Base-by-base conservation (phyloP, 2,797 vertebrate species). In the Alosa sapidissima region DNA sequence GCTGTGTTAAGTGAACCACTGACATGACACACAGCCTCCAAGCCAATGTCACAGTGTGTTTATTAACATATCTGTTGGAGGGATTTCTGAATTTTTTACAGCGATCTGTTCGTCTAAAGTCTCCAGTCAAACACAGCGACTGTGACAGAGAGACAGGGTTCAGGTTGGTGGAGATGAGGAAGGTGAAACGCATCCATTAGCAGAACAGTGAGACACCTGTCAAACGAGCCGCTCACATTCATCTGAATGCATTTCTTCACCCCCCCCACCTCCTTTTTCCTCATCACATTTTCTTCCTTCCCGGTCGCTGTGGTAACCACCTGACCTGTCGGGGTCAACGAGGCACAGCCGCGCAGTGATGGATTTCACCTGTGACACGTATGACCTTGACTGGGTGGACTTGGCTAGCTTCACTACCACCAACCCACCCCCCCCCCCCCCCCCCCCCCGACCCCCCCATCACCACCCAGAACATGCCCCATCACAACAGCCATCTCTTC, bases 21-120 rank as follows among this genome's bases (percentile, higher is more conserved):
- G 36, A 19, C 8, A 41, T 41, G 68, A 75, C 68, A 4, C 68
- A 75, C 36, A 41, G 16, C 68, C 68, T 45, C 68, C 68, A 41
- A 75, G 68, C 68, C 41, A 75, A 75, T 75, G 68, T 75, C 68
- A 75, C 68, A 75, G 36, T 75, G 68, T 75, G 68, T 75, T 75
- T 75, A 75, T 75, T 75, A 75, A 75, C 41, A 75, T 3, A 5
- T 55, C 54, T 41, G 68, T 16, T 75, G 14, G 14, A 19, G 65
- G 58, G n/a, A 6, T 41, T 45, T 75, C 5, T 41, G 36, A 75
- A 21, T 36, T 1, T 41, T 41, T 75, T 75, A 45, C 36, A 75
- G 68, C 68, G 6, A 75, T 75, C 14, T 19, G 1, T 45, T 36
- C 41, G 28, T 11, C 68, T 19, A 1, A 6, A 33, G 28, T 9